Evolutionary conservation across 1,140 invertebrate genomes (phyloP).

Genomic region (Drosophila paulistorum): DNA sequence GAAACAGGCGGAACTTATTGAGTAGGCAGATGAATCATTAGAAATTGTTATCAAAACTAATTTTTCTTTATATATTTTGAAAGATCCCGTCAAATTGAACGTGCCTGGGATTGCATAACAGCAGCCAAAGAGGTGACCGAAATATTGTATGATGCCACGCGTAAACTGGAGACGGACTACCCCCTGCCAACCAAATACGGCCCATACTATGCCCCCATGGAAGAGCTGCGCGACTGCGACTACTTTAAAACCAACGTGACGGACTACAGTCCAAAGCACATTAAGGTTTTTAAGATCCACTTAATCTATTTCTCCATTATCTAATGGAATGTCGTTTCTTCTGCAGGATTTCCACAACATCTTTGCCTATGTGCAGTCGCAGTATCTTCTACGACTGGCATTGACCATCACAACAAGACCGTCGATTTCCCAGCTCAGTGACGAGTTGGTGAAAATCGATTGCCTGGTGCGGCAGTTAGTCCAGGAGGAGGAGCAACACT

Average conservation of each 20-base stretch:
- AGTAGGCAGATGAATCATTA: conserved; percentile 41
- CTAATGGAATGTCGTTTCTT: background rate
- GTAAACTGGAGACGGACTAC: conserved; percentile 73
- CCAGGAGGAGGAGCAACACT: conserved; percentile 78
- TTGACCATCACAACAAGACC: conserved; percentile 73
- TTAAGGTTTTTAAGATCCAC: conserved; percentile 51
- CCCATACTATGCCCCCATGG: conserved; percentile 75
- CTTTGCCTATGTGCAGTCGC: conserved; percentile 81
- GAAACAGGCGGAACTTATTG: conserved; percentile 77
- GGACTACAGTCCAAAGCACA: conserved; percentile 80
- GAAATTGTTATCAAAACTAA: too few relatives aligned
- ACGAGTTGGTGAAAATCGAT: conserved; percentile 71
- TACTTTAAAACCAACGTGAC: conserved; percentile 82
- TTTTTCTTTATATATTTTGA: background rate
- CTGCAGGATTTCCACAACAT: conserved; percentile 81
- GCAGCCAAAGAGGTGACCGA: conserved; percentile 79
- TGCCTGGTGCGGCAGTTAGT: conserved; percentile 71
- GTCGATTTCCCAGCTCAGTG: conserved; percentile 68
- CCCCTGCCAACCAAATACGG: conserved; percentile 65
- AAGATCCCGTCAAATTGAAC: conserved; percentile 79
- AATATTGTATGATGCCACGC: conserved; percentile 77
- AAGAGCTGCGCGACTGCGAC: conserved; percentile 78
- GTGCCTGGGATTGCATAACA: conserved; percentile 81
- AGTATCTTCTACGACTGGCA: conserved; percentile 74
- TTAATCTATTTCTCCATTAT: background rate